A percentile compares a stretch with the other conserved stretches of the same genome.
These are phyloP conservation scores for Indicator maculatus DNA, from an alignment of 2,113 vertebrate species.

Conservation along the genomic window DNA sequence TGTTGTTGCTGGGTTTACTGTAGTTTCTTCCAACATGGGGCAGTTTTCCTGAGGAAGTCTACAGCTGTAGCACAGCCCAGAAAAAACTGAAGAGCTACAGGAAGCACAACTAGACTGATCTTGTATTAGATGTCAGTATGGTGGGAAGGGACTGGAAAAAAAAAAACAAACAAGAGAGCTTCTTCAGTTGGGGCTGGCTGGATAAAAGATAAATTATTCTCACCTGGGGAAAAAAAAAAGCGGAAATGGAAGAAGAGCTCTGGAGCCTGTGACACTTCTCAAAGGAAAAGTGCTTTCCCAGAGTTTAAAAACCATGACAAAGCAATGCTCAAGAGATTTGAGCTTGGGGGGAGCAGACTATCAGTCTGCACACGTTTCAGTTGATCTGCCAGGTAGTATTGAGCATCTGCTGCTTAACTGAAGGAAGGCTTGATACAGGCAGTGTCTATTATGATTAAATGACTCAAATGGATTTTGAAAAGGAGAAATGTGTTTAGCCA, in stretches of 20 bases:
- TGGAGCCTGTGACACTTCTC: background rate
- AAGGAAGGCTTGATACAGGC: background rate
- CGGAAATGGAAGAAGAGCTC: background rate
- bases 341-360: rapidly evolving
- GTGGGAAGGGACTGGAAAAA: background rate
- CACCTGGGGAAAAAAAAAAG: background rate
- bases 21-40: background rate
- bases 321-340: background rate
- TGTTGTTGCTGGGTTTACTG: background rate
- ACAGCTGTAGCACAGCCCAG: background rate
- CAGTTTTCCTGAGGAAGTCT: background rate
- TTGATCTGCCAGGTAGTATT: background rate
- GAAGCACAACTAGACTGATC: background rate
- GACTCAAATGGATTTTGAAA: background rate
- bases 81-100: background rate
- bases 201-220: background rate
- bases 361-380: background rate
- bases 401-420: background rate
- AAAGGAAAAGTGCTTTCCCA: background rate
- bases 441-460: background rate
- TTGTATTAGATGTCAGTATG: background rate
- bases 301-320: background rate
- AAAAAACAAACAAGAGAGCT: background rate
- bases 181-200: background rate
- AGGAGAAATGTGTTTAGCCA: background rate